Percentiles rank a stretch among this genome's conserved stretches.
phyloP scores from a whole-genome alignment of 2,113 vertebrate species.

The Uria aalge region DNA sequence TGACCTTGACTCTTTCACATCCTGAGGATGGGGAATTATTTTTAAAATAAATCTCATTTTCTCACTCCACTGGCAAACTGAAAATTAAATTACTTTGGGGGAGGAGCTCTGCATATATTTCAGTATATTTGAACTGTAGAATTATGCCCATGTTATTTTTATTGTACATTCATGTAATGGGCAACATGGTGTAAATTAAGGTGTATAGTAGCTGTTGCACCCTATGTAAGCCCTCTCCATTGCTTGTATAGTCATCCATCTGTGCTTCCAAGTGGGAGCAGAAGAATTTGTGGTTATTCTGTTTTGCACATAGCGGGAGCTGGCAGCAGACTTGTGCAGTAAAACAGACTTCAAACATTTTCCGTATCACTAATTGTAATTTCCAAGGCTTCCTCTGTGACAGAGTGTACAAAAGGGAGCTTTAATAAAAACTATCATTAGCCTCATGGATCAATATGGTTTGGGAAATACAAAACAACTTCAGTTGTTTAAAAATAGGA shows the following conservation, averaged over 20 bases:
- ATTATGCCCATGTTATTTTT: neutral
- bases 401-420: conserved; percentile 53
- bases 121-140: neutral
- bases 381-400: conserved; percentile 67
- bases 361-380: conserved; percentile 66
- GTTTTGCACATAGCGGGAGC: conserved; percentile 48
- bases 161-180: neutral
- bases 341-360: conserved; percentile 64
- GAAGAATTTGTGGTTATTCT: conserved; percentile 29
- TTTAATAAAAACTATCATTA: conserved; percentile 74
- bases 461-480: conserved; percentile 72
- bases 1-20: neutral
- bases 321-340: conserved; percentile 23
- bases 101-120: neutral
- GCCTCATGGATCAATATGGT: conserved; percentile 65
- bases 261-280: neutral
- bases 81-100: neutral
- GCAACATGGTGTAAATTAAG: neutral
- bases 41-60: neutral
- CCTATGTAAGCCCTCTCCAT: neutral
- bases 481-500: conserved; percentile 74
- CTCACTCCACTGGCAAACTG: neutral
- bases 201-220: neutral
- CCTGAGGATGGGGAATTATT: neutral
- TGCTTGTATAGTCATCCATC: neutral